Base-by-base conservation (phyloP, 1,140 invertebrate species). In the Heliothis virescens region DNA sequence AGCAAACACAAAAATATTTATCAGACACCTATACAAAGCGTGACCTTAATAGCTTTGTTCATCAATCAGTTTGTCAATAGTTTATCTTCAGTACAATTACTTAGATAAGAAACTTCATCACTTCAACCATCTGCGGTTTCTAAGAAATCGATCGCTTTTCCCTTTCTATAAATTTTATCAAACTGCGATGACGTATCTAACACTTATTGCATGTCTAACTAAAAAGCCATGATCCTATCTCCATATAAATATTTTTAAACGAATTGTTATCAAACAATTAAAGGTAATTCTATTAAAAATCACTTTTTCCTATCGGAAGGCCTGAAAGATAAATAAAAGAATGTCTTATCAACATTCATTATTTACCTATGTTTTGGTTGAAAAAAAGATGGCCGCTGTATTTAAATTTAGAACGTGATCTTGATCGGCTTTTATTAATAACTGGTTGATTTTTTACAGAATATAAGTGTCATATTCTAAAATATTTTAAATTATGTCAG, bases 1-100 rank as follows among this genome's bases (percentile, higher is more conserved):
- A 41, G 34, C 34, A 41, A 41, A 41, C 0, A 9, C 34, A 9
- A 41, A 41, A 41, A 7, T 41, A 1, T 41, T 41, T 41, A 41
- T 41, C 34, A 41, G 34, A 41, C 34, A 55, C 15, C 53, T 3
- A 16, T n/a, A n/a, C 16, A 55, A n/a, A 9, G 53, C 7, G 16
- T 41, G 13, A 63, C 29, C 60, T 7, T 41, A 41, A 41, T 63
- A 55, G 26, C 3, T 71, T 29, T 53, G 50, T 55, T 53, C 67
- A 71, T 71, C 52, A 21, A 71, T 71, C 67, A 71, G 21, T 71
- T 53, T n/a, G 41, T 16, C 47, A 67, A 67, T 67, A 52, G 11
- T 21, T 67, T 67, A 67, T 67, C 47, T 16, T 50, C 16, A 21
- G 16, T 16, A 48, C 63, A 67, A 67, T 67, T 67, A 67, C 10